Base-by-base conservation (phyloP, 2,113 vertebrate genomes). In the Perca fluviatilis region DNA sequence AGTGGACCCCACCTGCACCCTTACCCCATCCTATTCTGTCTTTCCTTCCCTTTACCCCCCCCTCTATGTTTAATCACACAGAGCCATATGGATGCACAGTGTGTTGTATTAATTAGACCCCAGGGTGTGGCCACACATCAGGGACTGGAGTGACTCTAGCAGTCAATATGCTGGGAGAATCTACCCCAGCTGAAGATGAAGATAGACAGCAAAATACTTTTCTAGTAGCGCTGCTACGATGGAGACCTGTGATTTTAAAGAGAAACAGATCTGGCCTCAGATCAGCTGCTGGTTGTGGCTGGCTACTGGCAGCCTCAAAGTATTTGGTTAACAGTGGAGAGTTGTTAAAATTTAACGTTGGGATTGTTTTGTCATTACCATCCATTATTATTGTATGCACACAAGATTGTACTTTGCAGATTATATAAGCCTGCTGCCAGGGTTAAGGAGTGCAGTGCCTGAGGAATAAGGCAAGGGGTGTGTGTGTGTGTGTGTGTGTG, bases 81-180 rank as follows among this genome's bases (percentile, higher is more conserved):
- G 69, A 90, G 87, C 88, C 93, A 95, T 95, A 94, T 91, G 89
- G 91, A 89, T 81, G 82, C 93, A 87, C 91, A 91, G 87, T 88
- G 87, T 88, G 91, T 89, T 88, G 85, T 92, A 90, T 92, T 93
- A 93, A 94, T 94, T 92, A 94, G 76, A 91, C 91, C 90, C 91
- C 86, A 86, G 86, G 86, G 91, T 69, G 77, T 84, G 77, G 86
- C 67, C 67, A 83, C 84, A 84, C 81, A 83, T 72, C 1, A 27
- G 79, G 78, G 80, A 87, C 86, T 33, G 16, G 57, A 86, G 76
- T 30, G 79, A 79, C 80, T 88, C 83, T 21, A 60, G 71, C 81
- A 79, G 88, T 89, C 86, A 82, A 77, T 89, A 85, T 86, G 83
- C 77, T 67, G 72, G 70, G 47, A 80, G 81, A 74, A 79, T 83